A percentile compares a stretch with the other conserved stretches of the same genome.
Evolutionary conservation across 2,113 vertebrate species (phyloP).

Genomic region (Procavia capensis): DNA sequence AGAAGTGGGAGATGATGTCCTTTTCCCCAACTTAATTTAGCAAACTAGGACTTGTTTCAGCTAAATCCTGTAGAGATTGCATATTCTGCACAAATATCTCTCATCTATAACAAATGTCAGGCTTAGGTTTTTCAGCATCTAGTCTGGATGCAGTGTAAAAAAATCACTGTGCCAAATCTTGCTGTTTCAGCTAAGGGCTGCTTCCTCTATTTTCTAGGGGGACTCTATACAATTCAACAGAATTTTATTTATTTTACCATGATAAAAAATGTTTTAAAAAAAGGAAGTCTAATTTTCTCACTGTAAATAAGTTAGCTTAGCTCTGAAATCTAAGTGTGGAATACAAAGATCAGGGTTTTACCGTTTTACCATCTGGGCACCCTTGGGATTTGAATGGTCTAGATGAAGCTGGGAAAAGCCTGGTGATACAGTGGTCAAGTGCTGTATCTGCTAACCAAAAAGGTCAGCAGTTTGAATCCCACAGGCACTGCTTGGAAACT

Average conservation of each 20-base stretch:
- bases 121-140: background rate
- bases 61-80: conserved; percentile 56
- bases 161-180: background rate
- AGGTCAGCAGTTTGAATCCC: no score
- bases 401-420: background rate
- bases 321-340: background rate
- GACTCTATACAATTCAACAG: background rate
- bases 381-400: background rate
- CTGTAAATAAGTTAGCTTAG: background rate
- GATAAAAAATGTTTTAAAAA: background rate
- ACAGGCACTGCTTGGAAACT: no score
- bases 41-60: conserved; percentile 78
- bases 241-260: background rate
- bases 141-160: background rate
- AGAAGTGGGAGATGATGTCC: conserved; percentile 80
- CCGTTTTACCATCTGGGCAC: background rate
- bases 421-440: no score
- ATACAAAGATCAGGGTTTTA: background rate
- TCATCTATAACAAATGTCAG: background rate
- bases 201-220: conserved; percentile 5
- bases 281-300: conserved; percentile 1
- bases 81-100: background rate
- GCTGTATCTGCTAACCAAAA: no score
- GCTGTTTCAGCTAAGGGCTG: background rate
- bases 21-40: conserved; percentile 80